Evolutionary conservation across 1,140 invertebrate species (phyloP), one percentile per base, ranked within the genome.

Genomic region (Pseudachorutes palmiensis): DNA sequence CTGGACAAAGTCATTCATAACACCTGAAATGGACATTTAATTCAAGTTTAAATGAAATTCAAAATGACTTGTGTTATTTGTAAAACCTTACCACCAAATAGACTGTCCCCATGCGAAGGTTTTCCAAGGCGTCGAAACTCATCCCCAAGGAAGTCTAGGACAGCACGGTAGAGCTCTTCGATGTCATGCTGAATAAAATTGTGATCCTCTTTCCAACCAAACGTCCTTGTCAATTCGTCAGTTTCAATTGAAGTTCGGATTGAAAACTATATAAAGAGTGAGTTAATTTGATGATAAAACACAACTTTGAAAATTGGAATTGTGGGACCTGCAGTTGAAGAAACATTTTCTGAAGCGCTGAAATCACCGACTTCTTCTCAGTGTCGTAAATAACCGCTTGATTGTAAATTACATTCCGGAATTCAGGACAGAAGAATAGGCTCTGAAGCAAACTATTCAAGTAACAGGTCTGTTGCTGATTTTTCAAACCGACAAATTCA

Each of bases 391-490:
- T 87, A 76, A 87, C 91, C 77, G 91, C 85, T 88, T 91, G 92
- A 72, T 87, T 87, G 76, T 94, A 94, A 5, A 95, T 78, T 1
- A 89, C 88, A 80, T 96, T 96, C 36, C 92, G 81, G 76, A 96
- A 94, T 79, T 96, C 92, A n/a, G 93, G 92, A 2, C 92, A 95
- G 90, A 96, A 95, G 75, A 84, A 95, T 1, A 96, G 80, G 1
- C 90, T 89, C 80, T 96, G 92, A 1, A 96, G 80, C 29, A 95
- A 79, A 80, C 90, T 92, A 77, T 95, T 96, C 16, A 96, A 81
- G 76, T 95, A 95, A 77, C 92, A 95, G 0, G 92, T 95, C 91
- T 94, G 94, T 0, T 91, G 91, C 79, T 94, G 91, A 78, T 96
- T 96, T 0, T 94, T 90, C 33, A 96, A 80, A 41, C 92, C 92